A percentile compares a stretch with the other conserved stretches of the same genome.
Evolutionary conservation across 2,888 invertebrate species (phyloP).

Genomic region (Machimus atricapillus): DNA sequence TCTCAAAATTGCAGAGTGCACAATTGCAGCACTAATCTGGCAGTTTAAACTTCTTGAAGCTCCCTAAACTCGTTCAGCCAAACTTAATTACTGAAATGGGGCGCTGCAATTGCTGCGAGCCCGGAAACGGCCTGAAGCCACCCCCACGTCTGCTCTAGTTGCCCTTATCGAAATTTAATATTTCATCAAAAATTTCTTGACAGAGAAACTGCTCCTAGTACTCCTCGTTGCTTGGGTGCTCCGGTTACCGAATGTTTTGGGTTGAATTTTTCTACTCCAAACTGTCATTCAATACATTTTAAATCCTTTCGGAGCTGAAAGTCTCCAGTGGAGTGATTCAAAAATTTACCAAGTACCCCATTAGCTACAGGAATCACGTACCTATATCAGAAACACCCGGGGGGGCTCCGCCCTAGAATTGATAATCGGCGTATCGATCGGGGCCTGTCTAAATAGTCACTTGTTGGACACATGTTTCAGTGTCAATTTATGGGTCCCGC

Average conservation of each 20-base stretch:
- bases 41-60: background rate
- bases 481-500: background rate
- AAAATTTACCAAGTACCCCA: background rate
- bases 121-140: background rate
- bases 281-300: background rate
- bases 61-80: background rate
- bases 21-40: background rate
- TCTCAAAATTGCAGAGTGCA: background rate
- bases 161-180: background rate
- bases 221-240: background rate
- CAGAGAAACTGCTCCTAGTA: background rate
- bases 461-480: conserved; percentile 28
- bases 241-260: background rate
- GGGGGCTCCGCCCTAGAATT: background rate
- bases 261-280: background rate
- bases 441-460: conserved; percentile 12
- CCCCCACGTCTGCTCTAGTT: background rate
- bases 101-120: background rate
- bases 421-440: background rate
- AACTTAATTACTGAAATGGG: background rate
- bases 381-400: background rate
- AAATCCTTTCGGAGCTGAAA: background rate
- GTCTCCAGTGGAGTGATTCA: background rate
- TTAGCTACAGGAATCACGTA: background rate
- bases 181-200: background rate